Conservation (phyloP, 2,113 vertebrate species). For the Catharus fuscescens region DNA sequence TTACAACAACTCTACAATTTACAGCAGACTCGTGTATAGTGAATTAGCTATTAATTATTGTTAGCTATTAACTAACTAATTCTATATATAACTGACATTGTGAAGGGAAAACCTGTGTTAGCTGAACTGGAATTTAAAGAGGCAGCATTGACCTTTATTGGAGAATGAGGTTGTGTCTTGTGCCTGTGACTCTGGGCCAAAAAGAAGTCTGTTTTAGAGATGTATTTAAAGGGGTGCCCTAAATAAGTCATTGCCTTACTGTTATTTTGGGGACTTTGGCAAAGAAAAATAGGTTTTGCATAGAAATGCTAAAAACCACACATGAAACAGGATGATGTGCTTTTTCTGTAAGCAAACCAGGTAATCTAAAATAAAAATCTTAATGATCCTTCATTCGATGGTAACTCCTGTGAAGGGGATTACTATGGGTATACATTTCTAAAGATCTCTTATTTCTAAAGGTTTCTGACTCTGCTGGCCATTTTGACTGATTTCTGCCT, state of each 20-base stretch:
- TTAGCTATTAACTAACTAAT: neutral
- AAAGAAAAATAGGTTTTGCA: neutral
- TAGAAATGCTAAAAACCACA: neutral
- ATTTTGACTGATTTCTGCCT: neutral
- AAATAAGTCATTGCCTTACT: neutral
- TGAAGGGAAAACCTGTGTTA: neutral
- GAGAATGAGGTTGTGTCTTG: neutral
- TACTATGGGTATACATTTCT: neutral
- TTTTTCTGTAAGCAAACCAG: neutral
- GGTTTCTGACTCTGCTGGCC: neutral
- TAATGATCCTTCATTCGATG: neutral
- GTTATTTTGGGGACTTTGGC: neutral
- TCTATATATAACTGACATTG: neutral
- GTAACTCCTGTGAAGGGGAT: neutral
- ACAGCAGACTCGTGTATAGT: rapidly evolving
- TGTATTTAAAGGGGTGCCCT: neutral
- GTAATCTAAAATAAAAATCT: neutral
- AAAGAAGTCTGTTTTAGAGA: neutral
- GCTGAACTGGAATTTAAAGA: neutral
- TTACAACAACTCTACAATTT: neutral
- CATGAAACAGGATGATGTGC: neutral
- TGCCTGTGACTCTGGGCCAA: neutral
- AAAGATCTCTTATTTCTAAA: neutral
- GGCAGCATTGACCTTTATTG: neutral
- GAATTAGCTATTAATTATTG: neutral